Evolutionary conservation across 2,113 vertebrate species (phyloP).

Genomic region (Dolichallabes microphthalmus): DNA sequence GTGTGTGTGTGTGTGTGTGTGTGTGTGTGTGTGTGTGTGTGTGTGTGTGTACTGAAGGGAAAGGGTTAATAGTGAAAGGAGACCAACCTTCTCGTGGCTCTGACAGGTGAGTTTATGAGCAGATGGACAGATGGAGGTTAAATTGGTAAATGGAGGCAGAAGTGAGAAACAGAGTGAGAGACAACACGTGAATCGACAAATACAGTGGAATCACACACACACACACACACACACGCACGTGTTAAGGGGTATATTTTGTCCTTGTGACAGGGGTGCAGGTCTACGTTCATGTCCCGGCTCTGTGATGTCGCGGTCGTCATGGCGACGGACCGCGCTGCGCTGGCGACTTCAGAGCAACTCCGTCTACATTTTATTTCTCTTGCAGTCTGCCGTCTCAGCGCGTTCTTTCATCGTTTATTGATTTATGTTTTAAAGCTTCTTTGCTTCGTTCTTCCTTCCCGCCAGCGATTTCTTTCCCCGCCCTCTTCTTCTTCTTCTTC

Average conservation of each 20-base stretch:
- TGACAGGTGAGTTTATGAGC: slow-evolving; percentile 76
- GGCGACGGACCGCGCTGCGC: too few relatives aligned
- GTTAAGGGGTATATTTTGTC: background rate
- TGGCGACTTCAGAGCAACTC: too few relatives aligned
- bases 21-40: background rate
- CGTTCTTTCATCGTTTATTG: too few relatives aligned
- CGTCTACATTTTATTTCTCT: too few relatives aligned
- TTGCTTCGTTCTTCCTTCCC: too few relatives aligned
- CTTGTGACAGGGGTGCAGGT: background rate
- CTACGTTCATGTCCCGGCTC: too few relatives aligned
- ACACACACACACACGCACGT: slow-evolving; percentile 26
- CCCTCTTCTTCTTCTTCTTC: too few relatives aligned
- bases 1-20: background rate
- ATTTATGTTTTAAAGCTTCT: too few relatives aligned
- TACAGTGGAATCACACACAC: slow-evolving; percentile 44
- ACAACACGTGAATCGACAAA: slow-evolving; percentile 28
- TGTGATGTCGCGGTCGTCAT: too few relatives aligned
- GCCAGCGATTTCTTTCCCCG: too few relatives aligned
- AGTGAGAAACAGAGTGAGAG: slow-evolving; percentile 40
- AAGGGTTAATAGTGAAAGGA: slow-evolving; percentile 84
- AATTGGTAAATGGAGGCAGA: slow-evolving; percentile 45
- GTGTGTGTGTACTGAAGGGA: slow-evolving; percentile 31
- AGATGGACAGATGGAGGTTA: slow-evolving; percentile 45
- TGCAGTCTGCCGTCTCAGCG: background rate
- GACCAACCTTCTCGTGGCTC: slow-evolving; percentile 99